Conservation (phyloP, 92 coral and sea anemone species). For the Porites evermanni region DNA sequence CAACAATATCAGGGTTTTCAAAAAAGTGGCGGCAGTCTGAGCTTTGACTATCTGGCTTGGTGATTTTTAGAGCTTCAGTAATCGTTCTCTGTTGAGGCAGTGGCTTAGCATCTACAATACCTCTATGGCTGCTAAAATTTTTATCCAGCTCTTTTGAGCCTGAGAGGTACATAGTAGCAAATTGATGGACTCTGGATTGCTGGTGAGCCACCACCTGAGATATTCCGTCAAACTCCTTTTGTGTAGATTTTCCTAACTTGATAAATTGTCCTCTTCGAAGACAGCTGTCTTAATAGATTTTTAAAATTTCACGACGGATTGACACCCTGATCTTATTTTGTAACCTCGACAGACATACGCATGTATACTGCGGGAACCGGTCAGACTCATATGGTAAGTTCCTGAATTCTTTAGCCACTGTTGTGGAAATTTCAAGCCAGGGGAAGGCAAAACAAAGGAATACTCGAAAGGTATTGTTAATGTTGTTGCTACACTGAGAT, state of each 20-base stretch:
- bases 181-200: constrained; percentile 20
- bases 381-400: too few species aligned
- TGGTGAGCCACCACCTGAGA: background rate
- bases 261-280: background rate
- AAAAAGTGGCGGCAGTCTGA: constrained; percentile 20
- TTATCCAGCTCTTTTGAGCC: background rate
- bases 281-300: background rate
- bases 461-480: background rate
- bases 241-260: background rate
- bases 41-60: constrained; percentile 5
- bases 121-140: background rate
- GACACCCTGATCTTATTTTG: background rate
- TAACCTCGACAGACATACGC: background rate
- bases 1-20: constrained; percentile 13
- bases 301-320: background rate
- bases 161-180: background rate
- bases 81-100: constrained; percentile 6
- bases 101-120: background rate
- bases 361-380: background rate
- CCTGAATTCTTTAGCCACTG: background rate
- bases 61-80: background rate
- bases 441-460: constrained; percentile 4
- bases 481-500: background rate
- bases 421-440: background rate
- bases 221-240: background rate